Conservation (phyloP, 2,888 invertebrate genomes). For the Latrodectus elegans region DNA sequence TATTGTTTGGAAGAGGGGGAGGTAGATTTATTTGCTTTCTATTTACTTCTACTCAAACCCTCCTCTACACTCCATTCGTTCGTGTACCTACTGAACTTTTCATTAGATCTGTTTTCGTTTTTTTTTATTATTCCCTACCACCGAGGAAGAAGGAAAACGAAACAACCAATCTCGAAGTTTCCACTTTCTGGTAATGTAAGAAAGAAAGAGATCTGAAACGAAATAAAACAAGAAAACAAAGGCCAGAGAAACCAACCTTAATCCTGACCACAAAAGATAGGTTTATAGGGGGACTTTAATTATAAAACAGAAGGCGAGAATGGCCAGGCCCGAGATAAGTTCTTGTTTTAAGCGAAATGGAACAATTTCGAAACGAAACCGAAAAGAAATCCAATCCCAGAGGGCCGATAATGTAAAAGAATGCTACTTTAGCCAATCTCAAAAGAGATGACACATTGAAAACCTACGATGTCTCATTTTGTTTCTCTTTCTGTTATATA, state of each 20-base stretch:
- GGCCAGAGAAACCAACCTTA: constrained; percentile 13
- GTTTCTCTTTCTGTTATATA: background rate
- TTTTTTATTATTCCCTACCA: background rate
- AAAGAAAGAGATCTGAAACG: background rate
- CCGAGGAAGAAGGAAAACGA: background rate
- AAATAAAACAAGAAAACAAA: constrained; percentile 16
- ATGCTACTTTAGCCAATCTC: constrained; percentile 3
- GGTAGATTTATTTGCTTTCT: constrained; percentile 38
- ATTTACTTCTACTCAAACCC: background rate
- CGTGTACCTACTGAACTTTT: constrained; percentile 37
- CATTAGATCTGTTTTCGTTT: constrained; percentile 41
- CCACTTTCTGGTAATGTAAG: background rate
- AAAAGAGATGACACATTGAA: constrained; percentile 18
- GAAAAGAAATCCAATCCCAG: background rate
- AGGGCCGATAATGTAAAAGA: constrained; percentile 19
- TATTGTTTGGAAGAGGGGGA: constrained; percentile 11
- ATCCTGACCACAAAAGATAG: constrained; percentile 49
- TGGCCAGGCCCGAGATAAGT: constrained; percentile 1
- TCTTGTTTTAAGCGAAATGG: constrained; percentile 4
- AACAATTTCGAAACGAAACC: constrained; percentile 8
- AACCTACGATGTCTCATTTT: background rate
- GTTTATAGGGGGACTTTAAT: constrained; percentile 32
- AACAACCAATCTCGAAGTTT: constrained; percentile 23
- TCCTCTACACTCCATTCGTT: background rate
- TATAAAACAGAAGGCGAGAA: constrained; percentile 40